phyloP scores from a whole-genome alignment of 2,888 invertebrate species.

The Panzeria rudis region DNA sequence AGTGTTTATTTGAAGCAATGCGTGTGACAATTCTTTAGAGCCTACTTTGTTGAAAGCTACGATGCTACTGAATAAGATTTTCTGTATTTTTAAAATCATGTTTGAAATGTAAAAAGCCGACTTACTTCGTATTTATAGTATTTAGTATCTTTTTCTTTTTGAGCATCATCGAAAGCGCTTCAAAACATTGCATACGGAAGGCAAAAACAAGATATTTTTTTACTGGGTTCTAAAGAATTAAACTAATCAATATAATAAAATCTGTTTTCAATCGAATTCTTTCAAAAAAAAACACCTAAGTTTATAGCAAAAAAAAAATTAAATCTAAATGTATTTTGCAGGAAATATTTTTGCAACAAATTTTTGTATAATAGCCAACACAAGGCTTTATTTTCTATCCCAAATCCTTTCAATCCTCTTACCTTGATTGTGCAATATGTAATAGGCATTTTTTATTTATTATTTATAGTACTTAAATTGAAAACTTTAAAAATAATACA shows the following conservation, averaged over 20 bases:
- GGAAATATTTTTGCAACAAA: not conserved
- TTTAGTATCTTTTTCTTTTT: too few relatives aligned
- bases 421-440: not conserved
- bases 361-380: not conserved
- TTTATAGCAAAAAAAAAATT: too few relatives aligned
- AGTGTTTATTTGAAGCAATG: too few relatives aligned
- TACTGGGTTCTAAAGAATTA: not conserved
- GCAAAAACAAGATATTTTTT: too few relatives aligned
- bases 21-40: too few relatives aligned
- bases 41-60: too few relatives aligned
- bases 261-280: not conserved
- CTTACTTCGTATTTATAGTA: too few relatives aligned
- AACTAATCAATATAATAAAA: not conserved
- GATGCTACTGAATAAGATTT: too few relatives aligned
- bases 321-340: not conserved
- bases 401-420: constrained; percentile 4
- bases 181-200: too few relatives aligned
- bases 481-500: not conserved
- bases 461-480: not conserved
- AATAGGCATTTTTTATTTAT: not conserved
- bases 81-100: too few relatives aligned
- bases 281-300: not conserved
- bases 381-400: not conserved
- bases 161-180: too few relatives aligned
- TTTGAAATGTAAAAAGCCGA: too few relatives aligned